phyloP scores from a whole-genome alignment of 2,888 invertebrate species.

The Lepidonotus clava region DNA sequence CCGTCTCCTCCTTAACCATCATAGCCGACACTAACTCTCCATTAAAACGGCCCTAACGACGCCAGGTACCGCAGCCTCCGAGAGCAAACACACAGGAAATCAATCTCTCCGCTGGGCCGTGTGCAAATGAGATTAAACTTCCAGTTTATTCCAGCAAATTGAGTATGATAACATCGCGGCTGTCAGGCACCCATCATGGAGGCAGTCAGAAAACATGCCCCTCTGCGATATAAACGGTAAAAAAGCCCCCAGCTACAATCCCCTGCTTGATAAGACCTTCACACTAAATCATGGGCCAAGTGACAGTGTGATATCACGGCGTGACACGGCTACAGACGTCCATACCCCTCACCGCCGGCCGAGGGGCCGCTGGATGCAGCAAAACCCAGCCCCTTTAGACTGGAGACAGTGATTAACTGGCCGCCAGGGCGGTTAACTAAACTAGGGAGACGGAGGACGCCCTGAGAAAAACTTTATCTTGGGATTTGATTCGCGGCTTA shows the following conservation, averaged over 20 bases:
- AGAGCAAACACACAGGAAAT: neutral
- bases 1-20: neutral
- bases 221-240: neutral
- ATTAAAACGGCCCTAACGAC: conserved; percentile 23
- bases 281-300: conserved; percentile 8
- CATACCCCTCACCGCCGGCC: neutral
- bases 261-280: neutral
- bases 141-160: conserved; percentile 49
- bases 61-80: neutral
- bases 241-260: neutral
- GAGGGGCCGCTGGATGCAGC: neutral
- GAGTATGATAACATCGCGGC: conserved; percentile 47
- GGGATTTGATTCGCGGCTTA: conserved; percentile 11
- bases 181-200: conserved; percentile 29
- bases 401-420: conserved; percentile 8
- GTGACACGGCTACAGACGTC: neutral
- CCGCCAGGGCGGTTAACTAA: neutral
- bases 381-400: neutral
- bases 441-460: neutral
- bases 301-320: conserved; percentile 14
- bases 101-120: conserved; percentile 12
- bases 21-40: conserved; percentile 31
- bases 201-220: conserved; percentile 14
- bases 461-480: conserved; percentile 8
- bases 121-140: conserved; percentile 36